Evolutionary conservation across 2,113 vertebrate genomes (phyloP).

Genomic region (Oncorhynchus masou): DNA sequence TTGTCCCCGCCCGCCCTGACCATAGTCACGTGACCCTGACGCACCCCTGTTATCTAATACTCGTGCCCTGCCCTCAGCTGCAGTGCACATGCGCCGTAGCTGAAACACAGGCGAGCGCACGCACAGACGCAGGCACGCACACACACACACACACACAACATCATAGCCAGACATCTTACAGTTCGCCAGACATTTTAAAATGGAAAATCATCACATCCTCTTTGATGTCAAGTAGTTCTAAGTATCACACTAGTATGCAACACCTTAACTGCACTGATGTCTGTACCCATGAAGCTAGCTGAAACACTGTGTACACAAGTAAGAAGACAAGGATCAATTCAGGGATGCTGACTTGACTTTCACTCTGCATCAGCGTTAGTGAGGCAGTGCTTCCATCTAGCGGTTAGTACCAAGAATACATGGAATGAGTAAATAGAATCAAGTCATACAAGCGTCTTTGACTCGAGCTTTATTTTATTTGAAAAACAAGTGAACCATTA

Average conservation of each 20-base stretch:
- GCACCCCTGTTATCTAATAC: background rate
- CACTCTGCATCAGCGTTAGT: constrained; percentile 6
- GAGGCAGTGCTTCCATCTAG: constrained; percentile 39
- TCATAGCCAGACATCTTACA: background rate
- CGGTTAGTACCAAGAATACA: constrained; percentile 26
- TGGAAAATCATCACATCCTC: background rate
- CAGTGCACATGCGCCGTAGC: background rate
- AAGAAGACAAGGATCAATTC: background rate
- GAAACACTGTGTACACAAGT: background rate
- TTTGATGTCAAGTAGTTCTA: too few relatives aligned
- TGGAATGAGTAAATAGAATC: constrained; percentile 12
- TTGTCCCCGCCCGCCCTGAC: background rate
- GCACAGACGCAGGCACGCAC: constrained; percentile 15
- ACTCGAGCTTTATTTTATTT: constrained; percentile 72
- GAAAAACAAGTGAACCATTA: constrained; percentile 70
- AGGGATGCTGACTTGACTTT: background rate
- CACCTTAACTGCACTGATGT: too few relatives aligned
- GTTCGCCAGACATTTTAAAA: background rate
- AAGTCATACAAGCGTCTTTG: constrained; percentile 6
- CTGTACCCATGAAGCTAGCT: too few relatives aligned
- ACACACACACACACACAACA: constrained; percentile 27
- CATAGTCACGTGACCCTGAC: background rate
- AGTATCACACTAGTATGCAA: background rate
- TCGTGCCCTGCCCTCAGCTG: background rate
- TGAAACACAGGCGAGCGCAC: constrained; percentile 13